phyloP scores from a whole-genome alignment of 2,797 vertebrate genomes.

The Mormyrus hasselquistii region DNA sequence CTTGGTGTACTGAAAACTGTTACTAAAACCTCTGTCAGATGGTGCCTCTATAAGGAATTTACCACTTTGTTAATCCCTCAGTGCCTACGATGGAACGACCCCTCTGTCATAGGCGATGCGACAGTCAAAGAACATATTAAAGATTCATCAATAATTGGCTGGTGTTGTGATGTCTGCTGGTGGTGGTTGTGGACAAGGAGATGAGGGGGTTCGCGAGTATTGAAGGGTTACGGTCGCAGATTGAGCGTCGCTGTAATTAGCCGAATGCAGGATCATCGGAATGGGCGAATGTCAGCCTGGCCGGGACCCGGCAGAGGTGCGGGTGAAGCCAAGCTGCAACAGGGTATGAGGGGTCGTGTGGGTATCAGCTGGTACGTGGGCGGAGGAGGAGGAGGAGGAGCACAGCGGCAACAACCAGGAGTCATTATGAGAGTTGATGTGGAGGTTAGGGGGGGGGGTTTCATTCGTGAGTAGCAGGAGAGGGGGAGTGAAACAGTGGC shows the following conservation, averaged over 20 bases:
- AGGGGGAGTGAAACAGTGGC: not conserved
- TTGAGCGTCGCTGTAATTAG: conserved; percentile 54
- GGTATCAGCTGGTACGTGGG: not conserved
- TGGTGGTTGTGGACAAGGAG: conserved; percentile 38
- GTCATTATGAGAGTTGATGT: conserved; percentile 51
- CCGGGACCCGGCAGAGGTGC: conserved; percentile 4
- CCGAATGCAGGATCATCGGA: conserved; percentile 26
- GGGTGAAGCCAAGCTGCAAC: not conserved
- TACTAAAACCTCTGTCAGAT: not conserved
- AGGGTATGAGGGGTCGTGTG: conserved; percentile 27
- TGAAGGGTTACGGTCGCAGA: conserved; percentile 49
- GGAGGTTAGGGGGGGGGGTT: conserved; percentile 43
- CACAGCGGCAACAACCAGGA: not conserved
- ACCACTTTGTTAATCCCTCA: not conserved
- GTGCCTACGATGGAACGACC: conserved; percentile 41
- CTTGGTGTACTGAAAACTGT: not conserved
- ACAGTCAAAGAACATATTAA: conserved; percentile 60
- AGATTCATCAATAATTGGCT: conserved; percentile 68
- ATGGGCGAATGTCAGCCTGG: conserved; percentile 23
- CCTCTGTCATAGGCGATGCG: conserved; percentile 49
- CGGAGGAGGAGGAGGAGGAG: not conserved
- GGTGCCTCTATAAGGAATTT: not conserved
- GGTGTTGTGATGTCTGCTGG: conserved; percentile 53
- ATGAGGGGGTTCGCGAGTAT: conserved; percentile 31
- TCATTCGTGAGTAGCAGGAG: conserved; percentile 43